A percentile compares a stretch with the other conserved stretches of the same genome.
These are phyloP conservation scores for Botia almorhae DNA, from an alignment of 2,797 vertebrate species.

Conservation along the genomic window DNA sequence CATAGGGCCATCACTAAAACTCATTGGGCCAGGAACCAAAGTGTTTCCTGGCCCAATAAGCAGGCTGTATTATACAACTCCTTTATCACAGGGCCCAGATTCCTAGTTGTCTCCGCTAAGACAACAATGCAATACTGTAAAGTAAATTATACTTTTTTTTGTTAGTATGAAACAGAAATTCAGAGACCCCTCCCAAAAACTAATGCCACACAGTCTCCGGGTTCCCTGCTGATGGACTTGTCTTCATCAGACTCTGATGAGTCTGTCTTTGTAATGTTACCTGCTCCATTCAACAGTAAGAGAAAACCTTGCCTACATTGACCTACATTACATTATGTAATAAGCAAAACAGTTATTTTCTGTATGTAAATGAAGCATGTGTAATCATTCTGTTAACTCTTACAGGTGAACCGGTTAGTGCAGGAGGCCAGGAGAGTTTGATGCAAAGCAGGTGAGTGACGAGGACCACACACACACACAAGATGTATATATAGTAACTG, in stretches of 20 bases:
- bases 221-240: conserved; percentile 80
- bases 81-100: not conserved
- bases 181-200: conserved; percentile 79
- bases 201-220: conserved; percentile 75
- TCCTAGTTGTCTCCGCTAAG: not conserved
- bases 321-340: conserved; percentile 8
- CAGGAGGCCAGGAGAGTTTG: conserved; percentile 82
- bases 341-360: not conserved
- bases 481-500: not conserved
- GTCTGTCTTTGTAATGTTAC: conserved; percentile 89
- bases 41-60: too few relatives aligned
- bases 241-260: conserved; percentile 84
- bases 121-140: not conserved
- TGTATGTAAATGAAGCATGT: not conserved
- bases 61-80: not conserved
- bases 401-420: conserved; percentile 84
- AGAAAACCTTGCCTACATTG: not conserved
- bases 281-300: conserved; percentile 87
- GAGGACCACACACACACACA: not conserved
- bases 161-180: conserved; percentile 86
- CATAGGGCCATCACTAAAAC: too few relatives aligned
- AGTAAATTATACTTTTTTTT: not conserved
- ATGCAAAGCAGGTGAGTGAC: conserved; percentile 88
- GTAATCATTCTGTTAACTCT: conserved; percentile 27
- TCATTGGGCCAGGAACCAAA: too few relatives aligned